Conservation (phyloP, 2,113 vertebrate genomes). For the Cavia porcellus region DNA sequence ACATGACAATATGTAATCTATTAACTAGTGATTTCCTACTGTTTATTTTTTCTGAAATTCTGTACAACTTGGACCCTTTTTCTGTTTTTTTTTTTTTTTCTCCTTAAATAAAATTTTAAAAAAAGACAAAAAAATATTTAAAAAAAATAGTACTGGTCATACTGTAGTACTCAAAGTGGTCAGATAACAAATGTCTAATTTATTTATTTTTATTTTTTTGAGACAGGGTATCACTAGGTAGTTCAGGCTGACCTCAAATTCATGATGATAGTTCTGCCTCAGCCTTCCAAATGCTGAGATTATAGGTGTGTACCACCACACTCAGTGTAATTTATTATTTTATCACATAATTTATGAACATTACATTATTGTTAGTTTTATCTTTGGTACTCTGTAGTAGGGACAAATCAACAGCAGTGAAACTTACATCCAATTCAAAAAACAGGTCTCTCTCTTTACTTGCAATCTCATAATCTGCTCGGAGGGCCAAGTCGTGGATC, state of each 20-base stretch:
- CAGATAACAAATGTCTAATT: neutral
- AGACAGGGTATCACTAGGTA: neutral
- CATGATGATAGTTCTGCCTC: neutral
- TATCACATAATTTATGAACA: neutral
- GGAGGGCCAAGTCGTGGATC: constrained; percentile 98
- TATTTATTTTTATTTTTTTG: neutral
- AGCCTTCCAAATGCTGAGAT: neutral
- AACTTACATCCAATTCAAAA: constrained; percentile 99
- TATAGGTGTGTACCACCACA: neutral
- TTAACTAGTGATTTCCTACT: no score
- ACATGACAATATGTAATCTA: no score
- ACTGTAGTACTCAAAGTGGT: neutral
- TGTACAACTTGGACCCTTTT: no score
- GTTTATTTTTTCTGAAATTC: no score
- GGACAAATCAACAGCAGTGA: constrained; percentile 12
- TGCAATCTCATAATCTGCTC: constrained; percentile 99
- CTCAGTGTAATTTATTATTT: neutral
- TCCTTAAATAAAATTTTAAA: no score
- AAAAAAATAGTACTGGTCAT: neutral
- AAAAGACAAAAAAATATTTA: no score
- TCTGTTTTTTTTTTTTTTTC: no score
- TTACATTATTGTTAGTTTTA: neutral
- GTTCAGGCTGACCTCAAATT: neutral
- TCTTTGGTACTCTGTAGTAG: constrained; percentile 43
- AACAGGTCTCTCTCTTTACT: constrained; percentile 99